These are phyloP conservation scores for Actinia equina DNA, from an alignment of 64 coral and sea anemone genomes.

Conservation along the genomic window DNA sequence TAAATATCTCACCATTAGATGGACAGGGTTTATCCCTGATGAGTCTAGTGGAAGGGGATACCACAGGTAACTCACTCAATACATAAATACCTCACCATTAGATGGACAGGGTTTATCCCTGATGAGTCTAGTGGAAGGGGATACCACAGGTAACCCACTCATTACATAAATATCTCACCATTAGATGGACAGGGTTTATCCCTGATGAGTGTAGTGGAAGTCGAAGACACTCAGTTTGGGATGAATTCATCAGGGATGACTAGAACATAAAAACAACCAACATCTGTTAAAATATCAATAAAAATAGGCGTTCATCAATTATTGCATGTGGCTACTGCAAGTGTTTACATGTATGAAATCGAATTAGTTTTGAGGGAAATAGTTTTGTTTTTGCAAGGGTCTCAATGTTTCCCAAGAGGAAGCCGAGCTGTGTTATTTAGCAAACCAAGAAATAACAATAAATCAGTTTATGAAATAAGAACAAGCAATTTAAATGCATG, in stretches of 20 bases:
- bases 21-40: slow-evolving; percentile 50
- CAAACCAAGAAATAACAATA: too few relatives aligned
- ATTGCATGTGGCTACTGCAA: too few relatives aligned
- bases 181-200: slow-evolving; percentile 51
- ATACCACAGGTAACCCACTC: background rate
- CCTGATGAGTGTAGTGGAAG: slow-evolving; percentile 59
- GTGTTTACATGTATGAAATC: too few relatives aligned
- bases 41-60: slow-evolving; percentile 13
- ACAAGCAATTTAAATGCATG: too few relatives aligned
- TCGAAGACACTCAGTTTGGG: slow-evolving; percentile 15
- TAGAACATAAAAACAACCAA: background rate
- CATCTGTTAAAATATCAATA: too few relatives aligned
- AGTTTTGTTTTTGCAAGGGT: too few relatives aligned
- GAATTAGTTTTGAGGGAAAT: too few relatives aligned
- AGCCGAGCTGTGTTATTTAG: too few relatives aligned
- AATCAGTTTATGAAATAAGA: too few relatives aligned
- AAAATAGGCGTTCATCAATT: too few relatives aligned
- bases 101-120: slow-evolving; percentile 45
- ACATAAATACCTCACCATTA: slow-evolving; percentile 33
- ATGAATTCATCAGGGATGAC: slow-evolving; percentile 22
- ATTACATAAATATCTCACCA: slow-evolving; percentile 11
- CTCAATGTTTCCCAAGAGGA: too few relatives aligned
- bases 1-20: slow-evolving; percentile 44
- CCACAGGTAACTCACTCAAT: too few relatives aligned
- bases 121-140: slow-evolving; percentile 36